A percentile compares a stretch with the other conserved stretches of the same genome.
Conservation (phyloP, 2,888 invertebrate genomes). For the Eugnorisma glareosa region DNA sequence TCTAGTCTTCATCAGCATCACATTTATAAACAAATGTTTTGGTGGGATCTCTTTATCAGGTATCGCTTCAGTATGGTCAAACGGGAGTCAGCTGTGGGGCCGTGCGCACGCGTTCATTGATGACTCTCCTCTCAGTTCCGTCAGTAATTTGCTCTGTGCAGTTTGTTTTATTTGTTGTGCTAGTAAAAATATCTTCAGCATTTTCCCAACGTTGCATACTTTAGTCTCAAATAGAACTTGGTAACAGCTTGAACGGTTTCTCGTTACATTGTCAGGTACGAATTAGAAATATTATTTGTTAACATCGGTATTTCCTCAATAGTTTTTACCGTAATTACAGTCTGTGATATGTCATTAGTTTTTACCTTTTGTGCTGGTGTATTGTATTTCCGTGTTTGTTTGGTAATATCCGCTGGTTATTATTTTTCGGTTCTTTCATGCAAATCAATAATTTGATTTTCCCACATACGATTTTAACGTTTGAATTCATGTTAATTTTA, state of each 20-base stretch:
- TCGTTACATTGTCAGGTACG: constrained; percentile 50
- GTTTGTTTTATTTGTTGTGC: constrained; percentile 38
- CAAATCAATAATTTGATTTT: background rate
- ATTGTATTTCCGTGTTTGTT: background rate
- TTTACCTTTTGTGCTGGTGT: background rate
- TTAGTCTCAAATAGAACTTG: constrained; percentile 10
- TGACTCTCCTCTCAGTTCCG: constrained; percentile 38
- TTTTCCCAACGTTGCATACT: constrained; percentile 12
- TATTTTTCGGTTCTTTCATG: background rate
- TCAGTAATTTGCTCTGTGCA: constrained; percentile 25
- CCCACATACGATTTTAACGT: background rate
- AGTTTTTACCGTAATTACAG: background rate
- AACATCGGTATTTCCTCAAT: constrained; percentile 1
- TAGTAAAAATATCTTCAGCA: constrained; percentile 30
- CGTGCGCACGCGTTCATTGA: constrained; percentile 68
- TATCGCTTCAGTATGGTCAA: constrained; percentile 69
- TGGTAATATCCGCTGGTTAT: background rate
- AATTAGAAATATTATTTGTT: constrained; percentile 15
- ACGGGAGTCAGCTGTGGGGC: constrained; percentile 64
- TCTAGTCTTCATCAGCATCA: constrained; percentile 31
- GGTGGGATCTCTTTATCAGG: constrained; percentile 68
- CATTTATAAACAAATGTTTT: constrained; percentile 37
- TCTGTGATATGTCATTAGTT: background rate
- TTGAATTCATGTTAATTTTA: constrained; percentile 15
- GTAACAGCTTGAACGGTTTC: constrained; percentile 27